Conservation (phyloP, 2,888 invertebrate species). For the Eumacrocentrus americanus region DNA sequence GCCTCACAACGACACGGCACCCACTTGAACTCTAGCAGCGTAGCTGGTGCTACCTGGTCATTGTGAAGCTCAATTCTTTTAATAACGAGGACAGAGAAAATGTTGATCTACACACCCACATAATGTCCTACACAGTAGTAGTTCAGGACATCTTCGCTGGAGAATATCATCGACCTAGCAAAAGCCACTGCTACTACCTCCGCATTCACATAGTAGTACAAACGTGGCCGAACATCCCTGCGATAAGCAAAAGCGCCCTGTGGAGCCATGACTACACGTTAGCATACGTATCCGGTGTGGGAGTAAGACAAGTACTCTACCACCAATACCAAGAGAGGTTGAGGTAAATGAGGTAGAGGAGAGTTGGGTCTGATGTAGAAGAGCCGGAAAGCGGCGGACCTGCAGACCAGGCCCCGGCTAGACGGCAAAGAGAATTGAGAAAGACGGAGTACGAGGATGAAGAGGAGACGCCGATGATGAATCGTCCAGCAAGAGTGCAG, state of each 20-base stretch:
- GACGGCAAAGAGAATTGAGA: slow-evolving; percentile 33
- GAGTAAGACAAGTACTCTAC: neutral
- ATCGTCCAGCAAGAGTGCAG: slow-evolving; percentile 45
- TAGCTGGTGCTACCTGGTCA: too few species aligned
- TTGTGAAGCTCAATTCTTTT: too few species aligned
- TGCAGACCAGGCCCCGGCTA: slow-evolving; percentile 25
- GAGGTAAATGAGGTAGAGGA: slow-evolving; percentile 12
- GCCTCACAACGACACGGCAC: too few species aligned
- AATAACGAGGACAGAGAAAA: slow-evolving; percentile 1
- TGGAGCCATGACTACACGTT: neutral
- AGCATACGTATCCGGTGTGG: too few species aligned
- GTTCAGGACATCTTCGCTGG: slow-evolving; percentile 15
- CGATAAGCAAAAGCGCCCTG: slow-evolving; percentile 20
- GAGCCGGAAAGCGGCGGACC: slow-evolving; percentile 20
- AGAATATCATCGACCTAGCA: slow-evolving; percentile 1
- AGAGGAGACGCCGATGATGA: slow-evolving; percentile 53
- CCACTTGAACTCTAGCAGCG: too few species aligned
- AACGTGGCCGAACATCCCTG: neutral
- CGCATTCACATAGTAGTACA: neutral
- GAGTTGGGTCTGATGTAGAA: slow-evolving; percentile 29
- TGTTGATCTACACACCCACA: neutral
- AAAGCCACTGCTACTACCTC: slow-evolving; percentile 27
- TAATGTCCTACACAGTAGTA: too few species aligned
- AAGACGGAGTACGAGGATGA: slow-evolving; percentile 27
- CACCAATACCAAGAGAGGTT: slow-evolving; percentile 4